Evolutionary conservation across 2,888 invertebrate species (phyloP), one percentile per base, ranked within the genome.

Genomic region (Leucophenga maculata): DNA sequence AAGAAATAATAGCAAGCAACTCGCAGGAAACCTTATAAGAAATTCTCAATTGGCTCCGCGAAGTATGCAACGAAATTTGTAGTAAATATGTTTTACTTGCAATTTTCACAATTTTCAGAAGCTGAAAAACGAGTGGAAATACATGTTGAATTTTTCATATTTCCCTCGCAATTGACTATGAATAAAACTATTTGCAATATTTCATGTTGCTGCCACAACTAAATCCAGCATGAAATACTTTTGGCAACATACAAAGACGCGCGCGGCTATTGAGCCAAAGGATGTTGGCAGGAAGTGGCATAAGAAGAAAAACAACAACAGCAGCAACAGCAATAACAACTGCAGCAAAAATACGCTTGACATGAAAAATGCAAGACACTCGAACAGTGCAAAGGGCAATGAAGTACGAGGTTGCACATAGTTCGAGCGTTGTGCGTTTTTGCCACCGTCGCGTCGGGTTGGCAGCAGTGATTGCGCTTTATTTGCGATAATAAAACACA

Each of bases 401-500:
- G 13, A 26, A 31, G 32, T 46, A n/a, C 22, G 52, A 31, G 32
- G 46, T 11, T 18, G 32, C 59, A 20, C 13, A 44, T 9, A 52
- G 16, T 22, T 32, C 6, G 67, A 39, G 26, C 16, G 60, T 46
- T 32, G 20, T 1, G 22, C 11, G 68, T 62, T 65, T 57, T n/a
- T n/a, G n/a, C n/a, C n/a, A n/a, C n/a, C n/a, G n/a, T n/a, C n/a
- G n/a, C n/a, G n/a, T n/a, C n/a, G n/a, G 64, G 44, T 55, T 46
- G 48, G 48, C 32, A 82, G 79, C 84, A 80, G 78, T 83, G 84
- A 83, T 84, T 84, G 82, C 82, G 82, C 81, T 83, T 84, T 83
- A 84, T 83, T 84, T 83, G 83, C 79, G 77, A 84, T 85, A 83
- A 84, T 84, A 84, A 84, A 84, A 84, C 80, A 85, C 82, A 77